Percentiles rank a stretch among this genome's conserved stretches.
Conservation (phyloP, 2,113 vertebrate genomes). For the Merops nubicus region DNA sequence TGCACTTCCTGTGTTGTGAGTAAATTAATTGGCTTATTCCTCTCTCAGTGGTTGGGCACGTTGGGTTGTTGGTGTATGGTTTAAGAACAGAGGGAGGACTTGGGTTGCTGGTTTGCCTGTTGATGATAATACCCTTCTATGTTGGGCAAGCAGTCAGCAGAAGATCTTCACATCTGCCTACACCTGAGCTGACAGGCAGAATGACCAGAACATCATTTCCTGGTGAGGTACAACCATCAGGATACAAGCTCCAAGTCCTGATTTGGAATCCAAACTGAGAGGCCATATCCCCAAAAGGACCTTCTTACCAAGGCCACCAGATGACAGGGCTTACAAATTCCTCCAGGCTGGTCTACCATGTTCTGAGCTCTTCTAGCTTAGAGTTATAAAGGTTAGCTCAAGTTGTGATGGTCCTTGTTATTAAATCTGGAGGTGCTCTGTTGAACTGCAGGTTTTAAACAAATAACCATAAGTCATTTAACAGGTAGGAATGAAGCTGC, state of each 20-base stretch:
- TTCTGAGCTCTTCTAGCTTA: not conserved
- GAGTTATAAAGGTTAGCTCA: not conserved
- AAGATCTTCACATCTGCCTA: not conserved
- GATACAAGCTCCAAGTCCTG: not conserved
- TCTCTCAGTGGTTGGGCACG: no score
- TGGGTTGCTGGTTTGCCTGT: no score
- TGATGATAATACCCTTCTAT: no score
- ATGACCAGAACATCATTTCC: not conserved
- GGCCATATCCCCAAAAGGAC: rapidly evolving
- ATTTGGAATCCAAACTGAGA: not conserved
- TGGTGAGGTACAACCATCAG: not conserved
- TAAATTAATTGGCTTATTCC: no score
- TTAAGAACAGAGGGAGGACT: no score
- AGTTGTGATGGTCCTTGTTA: rapidly evolving
- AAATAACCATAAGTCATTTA: not conserved
- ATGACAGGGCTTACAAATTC: not conserved
- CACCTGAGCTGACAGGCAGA: not conserved
- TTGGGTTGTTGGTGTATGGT: no score
- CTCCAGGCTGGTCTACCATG: no score
- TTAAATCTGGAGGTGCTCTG: not conserved
- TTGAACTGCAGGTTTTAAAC: not conserved
- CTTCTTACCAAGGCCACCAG: not conserved
- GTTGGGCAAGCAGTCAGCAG: no score
- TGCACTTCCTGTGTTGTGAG: no score
- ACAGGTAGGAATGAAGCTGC: not conserved